Evolutionary conservation across 2,888 invertebrate species (phyloP).

Genomic region (Oxytorus armatus): DNA sequence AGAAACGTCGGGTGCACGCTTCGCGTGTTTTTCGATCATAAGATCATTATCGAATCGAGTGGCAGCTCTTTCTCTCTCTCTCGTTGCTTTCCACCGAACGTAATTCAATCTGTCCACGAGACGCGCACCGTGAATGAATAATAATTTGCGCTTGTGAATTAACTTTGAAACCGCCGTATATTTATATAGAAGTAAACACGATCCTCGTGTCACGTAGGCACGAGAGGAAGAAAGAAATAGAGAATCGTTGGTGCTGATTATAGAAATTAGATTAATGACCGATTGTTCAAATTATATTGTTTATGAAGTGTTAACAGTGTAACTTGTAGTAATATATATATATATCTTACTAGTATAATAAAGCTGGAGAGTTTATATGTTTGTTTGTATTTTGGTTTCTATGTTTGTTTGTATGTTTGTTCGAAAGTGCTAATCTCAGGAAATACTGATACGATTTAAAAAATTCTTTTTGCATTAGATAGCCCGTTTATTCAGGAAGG

Average conservation of each 20-base stretch:
- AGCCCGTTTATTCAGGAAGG: too few relatives aligned
- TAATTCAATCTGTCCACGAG: slow-evolving; percentile 64
- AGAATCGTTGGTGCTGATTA: slow-evolving; percentile 24
- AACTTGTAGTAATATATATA: slow-evolving; percentile 22
- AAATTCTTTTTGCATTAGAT: too few relatives aligned
- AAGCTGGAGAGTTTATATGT: slow-evolving; percentile 4
- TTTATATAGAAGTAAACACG: slow-evolving; percentile 12
- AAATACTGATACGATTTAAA: too few relatives aligned
- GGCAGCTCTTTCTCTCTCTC: slow-evolving; percentile 32
- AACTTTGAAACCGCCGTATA: slow-evolving; percentile 15
- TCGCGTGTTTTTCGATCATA: slow-evolving; percentile 61
- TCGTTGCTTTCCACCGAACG: slow-evolving; percentile 46
- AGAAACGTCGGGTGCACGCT: slow-evolving; percentile 46
- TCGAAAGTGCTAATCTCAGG: too few relatives aligned
- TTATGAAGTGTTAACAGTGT: slow-evolving; percentile 48
- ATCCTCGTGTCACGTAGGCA: slow-evolving; percentile 25
- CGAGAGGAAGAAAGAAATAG: not conserved
- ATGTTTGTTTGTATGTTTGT: too few relatives aligned
- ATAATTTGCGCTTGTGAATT: slow-evolving; percentile 60
- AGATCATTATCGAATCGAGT: slow-evolving; percentile 66
- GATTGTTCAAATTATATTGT: slow-evolving; percentile 52
- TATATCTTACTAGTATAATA: not conserved
- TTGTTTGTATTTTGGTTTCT: too few relatives aligned
- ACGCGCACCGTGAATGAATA: slow-evolving; percentile 58
- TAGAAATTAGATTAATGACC: slow-evolving; percentile 53